Percentiles rank a stretch among this genome's conserved stretches.
Evolutionary conservation across 2,113 vertebrate genomes (phyloP).

Genomic region (pig (Sus scrofa)): T2T-Sscrofa CM000817.6:113059501-113060000

Average conservation of each 20-base stretch:
- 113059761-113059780: no score
- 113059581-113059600: neutral
- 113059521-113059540: constrained; percentile 77
- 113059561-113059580: neutral
- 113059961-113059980: neutral
- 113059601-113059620: neutral
- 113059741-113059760: no score
- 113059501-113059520: constrained; percentile 74
- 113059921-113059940: no score
- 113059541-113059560: constrained; percentile 25
- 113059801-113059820: no score
- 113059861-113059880: no score
- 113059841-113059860: no score
- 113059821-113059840: no score
- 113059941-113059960: no score
- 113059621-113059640: neutral
- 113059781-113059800: no score
- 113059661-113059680: neutral
- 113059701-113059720: constrained; percentile 31
- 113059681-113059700: neutral
- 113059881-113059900: no score
- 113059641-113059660: neutral
- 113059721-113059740: neutral
- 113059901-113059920: no score
- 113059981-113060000: neutral